These are phyloP conservation scores for Piaya cayana DNA, from an alignment of 2,113 vertebrate genomes.

Conservation along the genomic window DNA sequence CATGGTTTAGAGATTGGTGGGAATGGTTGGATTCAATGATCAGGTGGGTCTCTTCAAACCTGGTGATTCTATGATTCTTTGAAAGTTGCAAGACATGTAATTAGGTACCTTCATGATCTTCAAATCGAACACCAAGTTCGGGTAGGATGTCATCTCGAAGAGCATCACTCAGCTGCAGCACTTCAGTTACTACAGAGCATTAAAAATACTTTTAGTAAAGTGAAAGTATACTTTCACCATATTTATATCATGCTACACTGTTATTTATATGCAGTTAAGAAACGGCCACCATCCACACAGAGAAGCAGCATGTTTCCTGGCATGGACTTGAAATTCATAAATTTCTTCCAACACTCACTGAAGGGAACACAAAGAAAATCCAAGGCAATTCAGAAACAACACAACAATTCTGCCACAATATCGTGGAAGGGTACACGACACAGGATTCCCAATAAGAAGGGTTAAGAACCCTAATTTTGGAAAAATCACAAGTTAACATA, in stretches of 20 bases:
- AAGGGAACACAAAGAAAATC: not conserved
- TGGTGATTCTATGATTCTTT: too few species aligned
- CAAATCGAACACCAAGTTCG: conserved; percentile 92
- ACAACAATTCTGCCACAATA: not conserved
- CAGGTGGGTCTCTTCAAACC: too few species aligned
- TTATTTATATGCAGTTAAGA: not conserved
- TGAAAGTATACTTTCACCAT: not conserved
- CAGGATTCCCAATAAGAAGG: not conserved
- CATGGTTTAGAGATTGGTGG: too few species aligned
- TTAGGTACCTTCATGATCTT: conserved; percentile 92
- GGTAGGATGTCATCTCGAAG: conserved; percentile 90
- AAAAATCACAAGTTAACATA: not conserved
- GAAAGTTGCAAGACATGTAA: not conserved
- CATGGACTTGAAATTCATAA: not conserved
- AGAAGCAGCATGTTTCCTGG: not conserved
- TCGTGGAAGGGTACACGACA: not conserved
- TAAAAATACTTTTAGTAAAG: not conserved
- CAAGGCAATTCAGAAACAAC: not conserved
- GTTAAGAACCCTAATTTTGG: not conserved
- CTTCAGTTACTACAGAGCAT: conserved; percentile 80
- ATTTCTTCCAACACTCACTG: not conserved
- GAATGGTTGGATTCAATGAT: too few species aligned
- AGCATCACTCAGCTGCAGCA: conserved; percentile 87
- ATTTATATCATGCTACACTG: not conserved
- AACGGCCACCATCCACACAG: not conserved